phyloP scores from a whole-genome alignment of 1,140 invertebrate species.

The Dolichoris vasculosae region DNA sequence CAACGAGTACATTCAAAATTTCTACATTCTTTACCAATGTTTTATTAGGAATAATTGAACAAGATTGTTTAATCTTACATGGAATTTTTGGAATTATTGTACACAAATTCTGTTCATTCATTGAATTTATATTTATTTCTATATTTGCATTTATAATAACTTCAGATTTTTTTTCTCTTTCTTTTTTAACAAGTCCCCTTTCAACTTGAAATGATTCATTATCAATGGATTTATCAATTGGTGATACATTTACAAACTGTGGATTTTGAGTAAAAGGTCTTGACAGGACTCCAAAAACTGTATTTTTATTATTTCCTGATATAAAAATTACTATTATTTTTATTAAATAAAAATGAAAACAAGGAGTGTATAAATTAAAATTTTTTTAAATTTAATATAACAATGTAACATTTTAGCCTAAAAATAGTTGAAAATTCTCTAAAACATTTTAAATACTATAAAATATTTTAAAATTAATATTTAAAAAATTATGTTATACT shows the following conservation, averaged over 20 bases:
- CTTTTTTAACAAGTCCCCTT: constrained; percentile 63
- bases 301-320: constrained; percentile 55
- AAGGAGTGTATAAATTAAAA: no score
- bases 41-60: constrained; percentile 60
- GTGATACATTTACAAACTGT: constrained; percentile 61
- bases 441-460: no score
- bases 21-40: constrained; percentile 67
- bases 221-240: constrained; percentile 58
- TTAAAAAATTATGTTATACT: no score
- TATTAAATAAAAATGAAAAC: no score
- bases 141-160: constrained; percentile 45
- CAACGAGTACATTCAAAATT: constrained; percentile 69
- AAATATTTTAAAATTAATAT: no score
- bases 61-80: constrained; percentile 53
- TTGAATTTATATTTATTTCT: neutral
- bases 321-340: constrained; percentile 44
- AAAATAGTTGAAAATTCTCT: no score
- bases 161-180: constrained; percentile 63
- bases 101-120: neutral
- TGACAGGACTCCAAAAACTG: constrained; percentile 62
- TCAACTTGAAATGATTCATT: constrained; percentile 62
- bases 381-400: no score
- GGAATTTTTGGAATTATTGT: constrained; percentile 46
- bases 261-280: constrained; percentile 63
- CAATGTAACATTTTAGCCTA: no score